Evolutionary conservation across 2,797 vertebrate species (phyloP).

Genomic region (Schizothorax lantsangensis): DNA sequence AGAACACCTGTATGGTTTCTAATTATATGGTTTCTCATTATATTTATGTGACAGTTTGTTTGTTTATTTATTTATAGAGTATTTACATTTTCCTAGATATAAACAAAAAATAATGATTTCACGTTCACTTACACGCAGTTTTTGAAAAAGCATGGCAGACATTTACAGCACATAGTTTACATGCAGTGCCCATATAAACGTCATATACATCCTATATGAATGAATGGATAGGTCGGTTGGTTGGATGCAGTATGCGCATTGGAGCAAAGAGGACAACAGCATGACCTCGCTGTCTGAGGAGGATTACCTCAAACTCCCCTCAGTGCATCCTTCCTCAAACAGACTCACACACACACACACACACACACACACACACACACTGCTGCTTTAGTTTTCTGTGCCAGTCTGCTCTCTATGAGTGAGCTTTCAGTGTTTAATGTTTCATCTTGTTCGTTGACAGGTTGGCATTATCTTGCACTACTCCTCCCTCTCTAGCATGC

Average conservation of each 20-base stretch:
- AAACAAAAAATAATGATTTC: background rate
- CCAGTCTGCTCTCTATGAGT: constrained; percentile 6
- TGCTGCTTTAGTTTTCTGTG: constrained; percentile 37
- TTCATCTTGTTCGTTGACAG: constrained; percentile 70
- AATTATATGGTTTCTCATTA: background rate
- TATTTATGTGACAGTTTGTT: background rate
- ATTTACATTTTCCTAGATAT: background rate
- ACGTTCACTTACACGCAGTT: background rate
- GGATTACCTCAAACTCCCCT: constrained; percentile 54
- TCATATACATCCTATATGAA: background rate
- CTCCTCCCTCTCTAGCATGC: constrained; percentile 89
- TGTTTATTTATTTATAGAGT: constrained; percentile 1
- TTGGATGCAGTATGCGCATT: constrained; percentile 46
- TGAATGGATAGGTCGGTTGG: constrained; percentile 5
- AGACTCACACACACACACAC: background rate
- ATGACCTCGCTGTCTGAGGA: constrained; percentile 53
- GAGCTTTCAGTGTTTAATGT: constrained; percentile 45
- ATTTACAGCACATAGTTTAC: background rate
- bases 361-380: background rate
- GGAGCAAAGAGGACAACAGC: constrained; percentile 53
- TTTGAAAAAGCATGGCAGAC: background rate
- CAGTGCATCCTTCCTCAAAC: constrained; percentile 30
- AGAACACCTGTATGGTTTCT: background rate
- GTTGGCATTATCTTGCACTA: constrained; percentile 92
- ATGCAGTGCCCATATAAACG: background rate